phyloP scores from a whole-genome alignment of 2,113 vertebrate genomes.

The Gavia stellata region DNA sequence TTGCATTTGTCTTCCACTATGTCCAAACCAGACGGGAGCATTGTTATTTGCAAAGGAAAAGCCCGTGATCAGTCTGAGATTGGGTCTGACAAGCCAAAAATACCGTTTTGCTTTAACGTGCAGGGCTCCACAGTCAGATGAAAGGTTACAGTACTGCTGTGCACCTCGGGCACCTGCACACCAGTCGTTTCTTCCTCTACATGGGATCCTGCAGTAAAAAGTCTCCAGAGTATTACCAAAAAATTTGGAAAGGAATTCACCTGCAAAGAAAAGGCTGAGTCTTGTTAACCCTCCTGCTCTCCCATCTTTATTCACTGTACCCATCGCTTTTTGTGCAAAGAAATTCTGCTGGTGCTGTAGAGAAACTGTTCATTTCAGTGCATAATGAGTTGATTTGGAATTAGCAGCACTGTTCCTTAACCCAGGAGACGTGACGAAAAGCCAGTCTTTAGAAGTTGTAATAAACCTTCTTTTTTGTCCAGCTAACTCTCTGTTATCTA shows the following conservation, averaged over 20 bases:
- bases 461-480: neutral
- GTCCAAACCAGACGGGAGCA: fast-evolving
- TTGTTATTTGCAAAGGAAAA: neutral
- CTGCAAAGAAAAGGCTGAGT: neutral
- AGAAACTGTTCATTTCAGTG: neutral
- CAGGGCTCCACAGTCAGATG: neutral
- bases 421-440: neutral
- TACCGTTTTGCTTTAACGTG: neutral
- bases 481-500: fast-evolving
- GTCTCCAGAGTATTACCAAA: neutral
- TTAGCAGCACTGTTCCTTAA: neutral
- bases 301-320: neutral
- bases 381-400: neutral
- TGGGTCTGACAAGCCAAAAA: neutral
- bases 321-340: fast-evolving
- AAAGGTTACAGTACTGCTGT: fast-evolving
- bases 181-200: neutral
- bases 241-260: neutral
- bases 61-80: fast-evolving
- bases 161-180: neutral
- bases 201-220: fast-evolving
- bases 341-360: neutral
- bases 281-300: neutral
- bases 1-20: neutral
- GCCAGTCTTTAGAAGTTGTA: neutral